Conservation (phyloP, 1,140 invertebrate genomes). For the Physella acuta region DNA sequence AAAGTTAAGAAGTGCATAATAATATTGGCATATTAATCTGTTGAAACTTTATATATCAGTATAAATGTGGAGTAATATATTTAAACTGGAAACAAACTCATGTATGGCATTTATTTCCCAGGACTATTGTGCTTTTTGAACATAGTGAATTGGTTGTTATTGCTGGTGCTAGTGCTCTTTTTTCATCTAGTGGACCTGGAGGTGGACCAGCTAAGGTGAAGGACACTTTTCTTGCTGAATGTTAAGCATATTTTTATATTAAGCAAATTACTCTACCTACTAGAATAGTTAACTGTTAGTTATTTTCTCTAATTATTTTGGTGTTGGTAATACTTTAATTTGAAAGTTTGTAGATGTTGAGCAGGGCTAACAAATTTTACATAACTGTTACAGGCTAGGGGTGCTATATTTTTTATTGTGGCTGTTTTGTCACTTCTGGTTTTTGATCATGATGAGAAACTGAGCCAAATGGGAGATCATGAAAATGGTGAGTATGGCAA, state of each 20-base stretch:
- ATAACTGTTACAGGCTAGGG: slow-evolving; percentile 53
- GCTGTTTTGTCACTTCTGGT: slow-evolving; percentile 60
- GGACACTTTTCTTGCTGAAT: too few relatives aligned
- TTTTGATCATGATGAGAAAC: slow-evolving; percentile 63
- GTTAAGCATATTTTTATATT: too few relatives aligned
- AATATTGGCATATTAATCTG: too few relatives aligned
- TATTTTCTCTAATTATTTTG: too few relatives aligned
- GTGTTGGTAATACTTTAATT: background rate
- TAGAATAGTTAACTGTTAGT: too few relatives aligned
- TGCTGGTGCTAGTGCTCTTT: slow-evolving; percentile 59
- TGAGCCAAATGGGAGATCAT: slow-evolving; percentile 39
- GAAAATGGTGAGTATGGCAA: too few relatives aligned
- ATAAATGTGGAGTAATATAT: too few relatives aligned
- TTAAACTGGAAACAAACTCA: too few relatives aligned
- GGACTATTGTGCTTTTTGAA: slow-evolving; percentile 63
- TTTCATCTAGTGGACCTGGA: slow-evolving; percentile 50
- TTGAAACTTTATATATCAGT: too few relatives aligned
- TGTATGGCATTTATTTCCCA: slow-evolving; percentile 18
- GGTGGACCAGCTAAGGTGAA: slow-evolving; percentile 59
- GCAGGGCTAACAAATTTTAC: too few relatives aligned
- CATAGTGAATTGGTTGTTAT: slow-evolving; percentile 62
- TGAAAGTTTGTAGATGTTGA: background rate
- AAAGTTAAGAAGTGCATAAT: too few relatives aligned
- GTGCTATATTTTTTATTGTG: slow-evolving; percentile 59
- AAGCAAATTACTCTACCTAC: too few relatives aligned